Conservation (phyloP, 2,888 invertebrate species). For the Chymomyza caudatula region DNA sequence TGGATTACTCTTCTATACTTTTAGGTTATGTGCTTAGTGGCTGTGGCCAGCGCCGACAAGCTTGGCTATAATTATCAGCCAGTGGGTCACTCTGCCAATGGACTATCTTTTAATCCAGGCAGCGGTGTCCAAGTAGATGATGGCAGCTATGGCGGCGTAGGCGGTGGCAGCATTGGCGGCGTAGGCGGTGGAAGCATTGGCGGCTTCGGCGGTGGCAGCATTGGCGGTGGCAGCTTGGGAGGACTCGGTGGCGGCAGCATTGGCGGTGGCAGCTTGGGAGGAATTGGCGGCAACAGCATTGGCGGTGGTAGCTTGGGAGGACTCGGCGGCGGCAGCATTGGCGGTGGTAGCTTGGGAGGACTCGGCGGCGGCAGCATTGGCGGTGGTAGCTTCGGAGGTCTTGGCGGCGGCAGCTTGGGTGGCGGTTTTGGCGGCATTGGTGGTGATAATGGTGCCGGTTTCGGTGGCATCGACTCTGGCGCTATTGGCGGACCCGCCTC, state of each 20-base stretch:
- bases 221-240: slow-evolving; percentile 23
- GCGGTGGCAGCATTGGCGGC: slow-evolving; percentile 26
- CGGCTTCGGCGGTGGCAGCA: slow-evolving; percentile 16
- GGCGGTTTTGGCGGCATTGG: slow-evolving; percentile 15
- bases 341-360: slow-evolving; percentile 3
- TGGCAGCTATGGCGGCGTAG: slow-evolving; percentile 26
- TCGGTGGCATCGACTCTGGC: slow-evolving; percentile 27
- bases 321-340: slow-evolving; percentile 5
- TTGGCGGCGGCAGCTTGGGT: slow-evolving; percentile 18
- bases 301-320: not conserved
- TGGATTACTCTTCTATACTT: slow-evolving; percentile 15
- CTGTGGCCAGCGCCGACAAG: slow-evolving; percentile 68
- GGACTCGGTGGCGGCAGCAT: slow-evolving; percentile 17
- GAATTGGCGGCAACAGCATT: slow-evolving; percentile 5
- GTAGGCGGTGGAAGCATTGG: slow-evolving; percentile 9
- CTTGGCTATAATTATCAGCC: slow-evolving; percentile 73
- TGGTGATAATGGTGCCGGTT: slow-evolving; percentile 7
- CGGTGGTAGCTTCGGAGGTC: slow-evolving; percentile 17
- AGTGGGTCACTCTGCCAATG: slow-evolving; percentile 58
- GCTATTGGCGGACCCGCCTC: slow-evolving; percentile 43
- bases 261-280: slow-evolving; percentile 11
- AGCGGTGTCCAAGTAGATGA: slow-evolving; percentile 32
- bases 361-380: not conserved
- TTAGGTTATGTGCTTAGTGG: slow-evolving; percentile 68
- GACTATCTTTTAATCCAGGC: slow-evolving; percentile 63